These are phyloP conservation scores for Pristionchus maxplancki DNA, from an alignment of 2,888 invertebrate genomes.

Conservation along the genomic window DNA sequence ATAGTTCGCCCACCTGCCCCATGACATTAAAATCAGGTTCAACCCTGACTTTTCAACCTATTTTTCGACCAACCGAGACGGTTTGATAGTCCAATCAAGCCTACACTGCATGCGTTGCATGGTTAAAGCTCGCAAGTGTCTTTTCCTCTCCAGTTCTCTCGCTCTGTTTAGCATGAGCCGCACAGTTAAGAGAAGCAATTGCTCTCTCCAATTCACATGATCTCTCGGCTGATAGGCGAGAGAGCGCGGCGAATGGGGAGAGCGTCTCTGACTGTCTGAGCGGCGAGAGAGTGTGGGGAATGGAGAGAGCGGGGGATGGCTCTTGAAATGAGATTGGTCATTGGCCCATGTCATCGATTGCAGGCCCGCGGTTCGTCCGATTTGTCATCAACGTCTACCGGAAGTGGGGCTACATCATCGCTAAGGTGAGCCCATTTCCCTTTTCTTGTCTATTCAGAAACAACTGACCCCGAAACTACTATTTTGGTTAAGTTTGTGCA, in stretches of 20 bases:
- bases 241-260: background rate
- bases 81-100: no score
- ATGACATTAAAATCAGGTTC: no score
- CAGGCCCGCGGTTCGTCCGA: conserved; percentile 72
- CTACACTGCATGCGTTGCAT: no score
- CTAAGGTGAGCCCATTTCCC: conserved; percentile 45
- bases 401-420: conserved; percentile 74
- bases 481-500: no score
- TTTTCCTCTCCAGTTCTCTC: background rate
- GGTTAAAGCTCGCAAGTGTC: no score
- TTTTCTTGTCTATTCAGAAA: no score
- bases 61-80: no score
- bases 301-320: background rate
- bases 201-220: background rate
- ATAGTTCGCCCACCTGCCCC: no score
- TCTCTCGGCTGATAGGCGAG: background rate
- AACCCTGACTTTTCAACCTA: no score
- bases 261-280: background rate
- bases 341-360: conserved; percentile 35
- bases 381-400: conserved; percentile 73
- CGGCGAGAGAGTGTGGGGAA: background rate
- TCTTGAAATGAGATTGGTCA: background rate
- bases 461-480: no score
- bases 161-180: background rate
- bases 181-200: background rate